These are phyloP conservation scores for Forbesichthys papilliferus DNA, from an alignment of 2,113 vertebrate genomes.

Conservation along the genomic window DNA sequence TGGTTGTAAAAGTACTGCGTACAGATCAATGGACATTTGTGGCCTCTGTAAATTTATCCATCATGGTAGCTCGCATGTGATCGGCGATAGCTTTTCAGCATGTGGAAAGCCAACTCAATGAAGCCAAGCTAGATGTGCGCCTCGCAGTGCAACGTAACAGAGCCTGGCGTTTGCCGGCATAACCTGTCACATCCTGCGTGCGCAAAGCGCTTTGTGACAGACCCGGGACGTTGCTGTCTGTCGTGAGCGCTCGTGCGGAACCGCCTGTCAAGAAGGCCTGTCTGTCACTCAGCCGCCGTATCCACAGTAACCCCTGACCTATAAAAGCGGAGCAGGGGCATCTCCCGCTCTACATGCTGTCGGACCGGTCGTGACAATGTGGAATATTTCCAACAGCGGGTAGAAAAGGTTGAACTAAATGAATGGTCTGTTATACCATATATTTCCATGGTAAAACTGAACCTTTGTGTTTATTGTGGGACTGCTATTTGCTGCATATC, in stretches of 20 bases:
- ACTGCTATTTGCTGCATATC: no score
- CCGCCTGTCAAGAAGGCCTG: slow-evolving; percentile 13
- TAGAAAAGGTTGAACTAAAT: background rate
- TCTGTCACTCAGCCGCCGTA: slow-evolving; percentile 28
- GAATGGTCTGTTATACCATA: background rate
- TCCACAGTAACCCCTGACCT: slow-evolving; percentile 21
- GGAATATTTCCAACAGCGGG: background rate
- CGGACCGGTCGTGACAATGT: background rate
- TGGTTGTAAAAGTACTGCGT: background rate
- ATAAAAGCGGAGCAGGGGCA: background rate
- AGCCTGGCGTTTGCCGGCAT: background rate
- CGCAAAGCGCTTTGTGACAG: slow-evolving; percentile 10
- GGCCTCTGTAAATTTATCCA: no score
- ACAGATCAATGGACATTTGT: no score
- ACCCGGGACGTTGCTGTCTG: background rate
- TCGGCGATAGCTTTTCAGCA: no score
- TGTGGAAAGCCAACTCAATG: no score
- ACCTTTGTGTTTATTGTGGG: background rate
- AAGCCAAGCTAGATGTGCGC: no score
- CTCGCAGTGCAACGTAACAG: no score
- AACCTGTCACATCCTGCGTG: background rate
- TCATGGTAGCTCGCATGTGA: no score
- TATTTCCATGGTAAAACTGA: background rate
- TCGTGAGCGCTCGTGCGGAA: slow-evolving; percentile 17
- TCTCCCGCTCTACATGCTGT: background rate